These are phyloP conservation scores for Synanthedon myopaeformis DNA, from an alignment of 2,888 invertebrate genomes.

Conservation along the genomic window DNA sequence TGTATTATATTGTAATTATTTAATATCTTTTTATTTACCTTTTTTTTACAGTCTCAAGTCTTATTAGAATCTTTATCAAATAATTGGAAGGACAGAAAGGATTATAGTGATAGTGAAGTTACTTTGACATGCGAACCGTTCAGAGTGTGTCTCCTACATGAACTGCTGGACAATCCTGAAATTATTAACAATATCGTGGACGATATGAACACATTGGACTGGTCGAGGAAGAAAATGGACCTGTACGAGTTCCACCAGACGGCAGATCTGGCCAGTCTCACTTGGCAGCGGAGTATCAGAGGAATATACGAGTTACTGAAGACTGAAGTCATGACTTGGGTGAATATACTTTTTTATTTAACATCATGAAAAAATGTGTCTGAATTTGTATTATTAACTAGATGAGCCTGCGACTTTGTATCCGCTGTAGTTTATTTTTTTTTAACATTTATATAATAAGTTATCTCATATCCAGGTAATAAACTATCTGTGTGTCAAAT, in stretches of 20 bases:
- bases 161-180: constrained; percentile 69
- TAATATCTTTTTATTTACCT: background rate
- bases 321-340: constrained; percentile 75
- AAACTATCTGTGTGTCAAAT: background rate
- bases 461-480: too few species aligned
- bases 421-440: too few species aligned
- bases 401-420: too few species aligned
- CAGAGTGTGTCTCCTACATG: constrained; percentile 74
- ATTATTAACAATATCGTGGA: constrained; percentile 73
- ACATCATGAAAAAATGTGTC: constrained; percentile 6
- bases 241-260: constrained; percentile 90
- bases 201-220: constrained; percentile 77
- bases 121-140: constrained; percentile 75
- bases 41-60: constrained; percentile 44
- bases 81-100: constrained; percentile 59
- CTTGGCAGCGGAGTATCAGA: constrained; percentile 70
- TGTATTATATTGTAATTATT: too few species aligned
- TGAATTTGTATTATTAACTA: constrained; percentile 7
- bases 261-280: constrained; percentile 73
- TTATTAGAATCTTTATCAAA: constrained; percentile 41
- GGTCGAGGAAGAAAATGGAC: constrained; percentile 85
- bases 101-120: constrained; percentile 42
- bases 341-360: constrained; percentile 34
- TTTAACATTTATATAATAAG: too few species aligned
- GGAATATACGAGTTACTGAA: constrained; percentile 75